These are phyloP conservation scores for Standfussiana lucernea DNA, from an alignment of 2,888 invertebrate genomes.

Conservation along the genomic window DNA sequence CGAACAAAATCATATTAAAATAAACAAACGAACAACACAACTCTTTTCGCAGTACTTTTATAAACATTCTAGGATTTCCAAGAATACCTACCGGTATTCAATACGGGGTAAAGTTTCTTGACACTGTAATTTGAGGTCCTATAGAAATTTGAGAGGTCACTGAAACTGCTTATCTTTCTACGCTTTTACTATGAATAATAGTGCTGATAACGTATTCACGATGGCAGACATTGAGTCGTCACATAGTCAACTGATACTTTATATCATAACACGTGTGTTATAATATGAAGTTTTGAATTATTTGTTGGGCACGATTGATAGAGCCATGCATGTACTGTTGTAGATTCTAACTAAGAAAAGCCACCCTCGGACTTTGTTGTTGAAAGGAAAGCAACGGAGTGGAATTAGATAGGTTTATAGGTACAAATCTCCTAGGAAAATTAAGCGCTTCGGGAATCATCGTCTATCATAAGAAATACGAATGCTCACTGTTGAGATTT, in stretches of 20 bases:
- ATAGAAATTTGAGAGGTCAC: constrained; percentile 47
- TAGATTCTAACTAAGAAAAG: not conserved
- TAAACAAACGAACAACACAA: not conserved
- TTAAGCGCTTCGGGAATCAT: not conserved
- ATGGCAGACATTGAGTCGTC: constrained; percentile 52
- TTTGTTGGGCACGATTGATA: not conserved
- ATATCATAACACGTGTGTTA: not conserved
- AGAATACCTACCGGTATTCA: constrained; percentile 24
- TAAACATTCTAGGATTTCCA: constrained; percentile 26
- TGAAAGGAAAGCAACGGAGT: not conserved
- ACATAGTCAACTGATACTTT: constrained; percentile 30
- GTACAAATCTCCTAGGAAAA: not conserved
- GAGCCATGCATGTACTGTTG: not conserved
- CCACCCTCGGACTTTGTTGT: too few relatives aligned
- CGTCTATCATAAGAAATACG: not conserved
- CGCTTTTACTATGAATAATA: constrained; percentile 46
- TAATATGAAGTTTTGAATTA: not conserved
- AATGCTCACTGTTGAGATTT: not conserved
- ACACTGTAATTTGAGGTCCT: constrained; percentile 31
- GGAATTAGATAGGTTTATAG: not conserved
- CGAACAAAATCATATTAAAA: not conserved
- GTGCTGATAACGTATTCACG: constrained; percentile 46
- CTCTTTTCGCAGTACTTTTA: not conserved
- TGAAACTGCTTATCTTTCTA: constrained; percentile 36
- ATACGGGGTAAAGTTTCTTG: constrained; percentile 39